Evolutionary conservation across 2,888 invertebrate species (phyloP).

Genomic region (Tortrix viridana): DNA sequence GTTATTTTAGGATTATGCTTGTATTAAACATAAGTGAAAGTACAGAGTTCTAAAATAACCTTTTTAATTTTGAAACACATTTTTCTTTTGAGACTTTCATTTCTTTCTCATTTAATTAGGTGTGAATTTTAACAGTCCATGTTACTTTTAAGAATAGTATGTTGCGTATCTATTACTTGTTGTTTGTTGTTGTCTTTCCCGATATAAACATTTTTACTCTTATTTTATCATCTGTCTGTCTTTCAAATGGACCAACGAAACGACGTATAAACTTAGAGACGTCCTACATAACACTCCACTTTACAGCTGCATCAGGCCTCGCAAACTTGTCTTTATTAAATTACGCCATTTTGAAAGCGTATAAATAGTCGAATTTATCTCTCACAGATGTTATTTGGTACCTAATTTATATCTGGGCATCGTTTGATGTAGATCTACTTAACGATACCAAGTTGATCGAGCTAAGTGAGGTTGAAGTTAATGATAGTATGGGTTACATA

Average conservation of each 20-base stretch:
- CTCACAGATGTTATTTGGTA: conserved; percentile 44
- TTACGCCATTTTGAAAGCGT: conserved; percentile 61
- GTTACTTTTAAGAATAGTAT: too few relatives aligned
- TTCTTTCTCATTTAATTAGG: too few relatives aligned
- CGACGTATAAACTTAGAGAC: not conserved
- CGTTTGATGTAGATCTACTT: conserved; percentile 41
- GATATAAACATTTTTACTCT: too few relatives aligned
- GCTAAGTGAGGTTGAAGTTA: conserved; percentile 28
- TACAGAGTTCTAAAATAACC: too few relatives aligned
- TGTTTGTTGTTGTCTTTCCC: too few relatives aligned
- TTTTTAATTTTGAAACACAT: too few relatives aligned
- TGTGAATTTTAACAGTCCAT: too few relatives aligned
- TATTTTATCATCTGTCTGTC: not conserved
- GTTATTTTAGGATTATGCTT: too few relatives aligned
- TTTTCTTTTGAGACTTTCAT: too few relatives aligned
- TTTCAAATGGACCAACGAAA: conserved; percentile 7
- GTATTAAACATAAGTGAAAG: too few relatives aligned
- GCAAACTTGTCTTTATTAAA: conserved; percentile 62
- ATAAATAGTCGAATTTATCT: conserved; percentile 69
- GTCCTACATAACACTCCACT: conserved; percentile 30
- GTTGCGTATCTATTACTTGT: too few relatives aligned
- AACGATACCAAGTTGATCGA: conserved; percentile 33
- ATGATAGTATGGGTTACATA: conserved; percentile 21
- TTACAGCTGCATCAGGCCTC: conserved; percentile 40
- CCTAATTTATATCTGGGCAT: conserved; percentile 48